Evolutionary conservation across 37 sponge, comb jelly and placozoan genomes (phyloP), one percentile per base, ranked within the genome.

Genomic region (Chondrosia reniformis): DNA sequence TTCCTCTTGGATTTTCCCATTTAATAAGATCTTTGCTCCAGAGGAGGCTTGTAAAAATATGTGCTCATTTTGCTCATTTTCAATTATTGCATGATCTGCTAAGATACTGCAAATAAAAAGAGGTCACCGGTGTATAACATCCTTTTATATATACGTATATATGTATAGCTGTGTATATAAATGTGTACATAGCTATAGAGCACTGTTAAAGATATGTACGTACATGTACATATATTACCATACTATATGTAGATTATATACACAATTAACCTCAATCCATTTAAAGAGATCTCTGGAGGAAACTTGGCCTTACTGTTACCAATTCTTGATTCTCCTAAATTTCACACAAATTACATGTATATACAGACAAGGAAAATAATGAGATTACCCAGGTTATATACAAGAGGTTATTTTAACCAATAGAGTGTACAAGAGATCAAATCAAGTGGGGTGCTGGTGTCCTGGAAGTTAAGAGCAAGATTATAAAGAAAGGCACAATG

Each of bases 181-280:
- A 24, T 28, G n/a, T 28, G 27, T 22, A 61, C 63, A 61, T 22
- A 61, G 27, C n/a, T n/a, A n/a, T n/a, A n/a, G n/a, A n/a, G n/a
- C n/a, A n/a, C n/a, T n/a, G n/a, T n/a, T n/a, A n/a, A n/a, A n/a
- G n/a, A n/a, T n/a, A n/a, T n/a, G n/a, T n/a, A n/a, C n/a, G n/a
- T n/a, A n/a, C n/a, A n/a, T n/a, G n/a, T n/a, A n/a, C n/a, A n/a
- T n/a, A n/a, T n/a, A n/a, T n/a, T n/a, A n/a, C n/a, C n/a, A n/a
- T n/a, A n/a, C n/a, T n/a, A n/a, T n/a, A n/a, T n/a, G n/a, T n/a
- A n/a, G n/a, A n/a, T n/a, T n/a, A n/a, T n/a, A n/a, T n/a, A n/a
- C n/a, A n/a, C 2, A 55, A 31, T 33, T 55, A 59, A 84, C 85
- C 85, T 84, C 4, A 90, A 81, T 4, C 91, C 91, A 54, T 82